These are phyloP conservation scores for Cryptoprocta ferox DNA, from an alignment of 2,797 vertebrate species.

Conservation along the genomic window DNA sequence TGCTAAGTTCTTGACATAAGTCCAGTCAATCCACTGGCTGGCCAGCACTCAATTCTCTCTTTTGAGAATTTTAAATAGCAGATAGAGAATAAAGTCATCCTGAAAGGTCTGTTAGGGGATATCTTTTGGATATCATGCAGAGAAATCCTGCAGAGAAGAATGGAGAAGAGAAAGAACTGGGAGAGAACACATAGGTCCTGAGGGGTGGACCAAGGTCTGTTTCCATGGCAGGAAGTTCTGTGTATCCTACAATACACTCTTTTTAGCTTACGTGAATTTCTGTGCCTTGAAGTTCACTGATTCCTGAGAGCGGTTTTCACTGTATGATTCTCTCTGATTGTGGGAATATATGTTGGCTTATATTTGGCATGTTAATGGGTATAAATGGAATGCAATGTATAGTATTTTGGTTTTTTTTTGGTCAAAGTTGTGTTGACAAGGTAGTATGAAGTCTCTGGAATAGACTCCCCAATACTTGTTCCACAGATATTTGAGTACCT, in stretches of 20 bases:
- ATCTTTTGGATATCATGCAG: neutral
- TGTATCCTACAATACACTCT: neutral
- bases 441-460: neutral
- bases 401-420: neutral
- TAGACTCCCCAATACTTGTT: neutral
- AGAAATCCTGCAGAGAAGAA: neutral
- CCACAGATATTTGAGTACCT: neutral
- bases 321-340: neutral
- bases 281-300: neutral
- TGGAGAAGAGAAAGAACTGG: neutral
- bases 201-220: neutral
- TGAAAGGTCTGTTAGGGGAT: neutral
- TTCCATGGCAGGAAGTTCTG: neutral
- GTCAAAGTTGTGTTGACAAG: neutral
- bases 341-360: neutral
- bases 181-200: neutral
- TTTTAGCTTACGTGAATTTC: neutral
- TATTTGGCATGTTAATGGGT: neutral
- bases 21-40: neutral
- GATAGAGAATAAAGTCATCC: neutral
- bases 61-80: neutral
- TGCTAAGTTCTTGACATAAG: neutral
- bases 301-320: neutral
- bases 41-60: neutral
- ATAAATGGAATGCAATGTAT: neutral